Evolutionary conservation across 2,797 vertebrate species (phyloP).

Genomic region (Catostomus latipinnis): DNA sequence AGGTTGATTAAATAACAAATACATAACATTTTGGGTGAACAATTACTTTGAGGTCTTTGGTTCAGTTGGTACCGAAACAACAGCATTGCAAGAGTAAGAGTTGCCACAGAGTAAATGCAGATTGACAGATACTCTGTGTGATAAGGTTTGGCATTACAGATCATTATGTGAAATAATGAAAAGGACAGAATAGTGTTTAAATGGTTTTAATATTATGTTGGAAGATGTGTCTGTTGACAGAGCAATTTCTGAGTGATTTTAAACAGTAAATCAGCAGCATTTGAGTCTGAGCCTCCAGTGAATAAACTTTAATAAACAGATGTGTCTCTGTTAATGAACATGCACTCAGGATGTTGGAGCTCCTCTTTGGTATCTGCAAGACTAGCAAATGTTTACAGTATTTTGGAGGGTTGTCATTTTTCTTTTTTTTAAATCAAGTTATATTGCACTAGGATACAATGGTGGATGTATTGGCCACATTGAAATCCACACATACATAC

Average conservation of each 20-base stretch:
- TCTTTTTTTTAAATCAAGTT: neutral
- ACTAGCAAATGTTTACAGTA: slow-evolving; percentile 43
- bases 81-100: neutral
- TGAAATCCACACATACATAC: slow-evolving; percentile 15
- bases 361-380: slow-evolving; percentile 31
- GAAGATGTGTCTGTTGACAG: neutral
- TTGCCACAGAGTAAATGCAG: neutral
- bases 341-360: slow-evolving; percentile 3
- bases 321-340: neutral
- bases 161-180: neutral
- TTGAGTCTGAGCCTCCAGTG: neutral
- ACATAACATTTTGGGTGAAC: too few relatives aligned
- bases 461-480: slow-evolving; percentile 1
- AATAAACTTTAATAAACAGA: neutral
- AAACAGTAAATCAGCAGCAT: slow-evolving; percentile 1
- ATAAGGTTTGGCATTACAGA: neutral
- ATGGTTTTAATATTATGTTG: slow-evolving; percentile 4
- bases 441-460: slow-evolving; percentile 45
- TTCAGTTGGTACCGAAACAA: neutral
- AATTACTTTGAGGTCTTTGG: neutral
- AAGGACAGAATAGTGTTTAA: neutral
- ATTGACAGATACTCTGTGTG: neutral
- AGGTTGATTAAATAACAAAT: too few relatives aligned
- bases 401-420: slow-evolving; percentile 19
- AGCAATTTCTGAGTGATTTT: slow-evolving; percentile 4